phyloP scores from a whole-genome alignment of 1,140 invertebrate species.

The Atta colombica region DNA sequence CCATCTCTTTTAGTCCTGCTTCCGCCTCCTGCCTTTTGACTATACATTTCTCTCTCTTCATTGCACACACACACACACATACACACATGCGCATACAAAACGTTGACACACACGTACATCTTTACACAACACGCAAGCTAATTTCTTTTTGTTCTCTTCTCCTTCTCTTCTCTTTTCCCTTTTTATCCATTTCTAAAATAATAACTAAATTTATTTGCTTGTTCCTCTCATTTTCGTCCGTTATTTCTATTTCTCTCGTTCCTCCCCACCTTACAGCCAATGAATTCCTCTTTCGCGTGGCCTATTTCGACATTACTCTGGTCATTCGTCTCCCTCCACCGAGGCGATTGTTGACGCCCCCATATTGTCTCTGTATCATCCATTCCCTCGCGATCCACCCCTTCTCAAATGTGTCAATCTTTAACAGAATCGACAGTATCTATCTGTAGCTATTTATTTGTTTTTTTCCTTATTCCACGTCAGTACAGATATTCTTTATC shows the following conservation, averaged over 20 bases:
- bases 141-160: background rate
- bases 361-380: conserved; percentile 34
- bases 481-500: background rate
- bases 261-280: background rate
- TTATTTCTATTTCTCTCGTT: background rate
- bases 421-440: conserved; percentile 5
- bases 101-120: background rate
- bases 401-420: conserved; percentile 29
- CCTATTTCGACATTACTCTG: conserved; percentile 31
- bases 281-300: conserved; percentile 32
- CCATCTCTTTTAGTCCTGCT: background rate
- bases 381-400: conserved; percentile 16
- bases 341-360: conserved; percentile 25
- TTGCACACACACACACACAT: background rate
- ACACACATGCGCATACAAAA: background rate
- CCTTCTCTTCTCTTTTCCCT: background rate
- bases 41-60: conserved; percentile 38
- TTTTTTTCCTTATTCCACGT: background rate
- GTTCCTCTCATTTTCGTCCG: background rate
- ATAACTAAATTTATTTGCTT: conserved; percentile 18
- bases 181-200: background rate
- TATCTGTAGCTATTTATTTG: conserved; percentile 1
- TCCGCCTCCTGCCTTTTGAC: background rate
- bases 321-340: conserved; percentile 39
- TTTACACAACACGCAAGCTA: background rate